Evolutionary conservation across 2,113 vertebrate species (phyloP), one percentile per base, ranked within the genome.

Genomic region (Budorcas taxicolor): DNA sequence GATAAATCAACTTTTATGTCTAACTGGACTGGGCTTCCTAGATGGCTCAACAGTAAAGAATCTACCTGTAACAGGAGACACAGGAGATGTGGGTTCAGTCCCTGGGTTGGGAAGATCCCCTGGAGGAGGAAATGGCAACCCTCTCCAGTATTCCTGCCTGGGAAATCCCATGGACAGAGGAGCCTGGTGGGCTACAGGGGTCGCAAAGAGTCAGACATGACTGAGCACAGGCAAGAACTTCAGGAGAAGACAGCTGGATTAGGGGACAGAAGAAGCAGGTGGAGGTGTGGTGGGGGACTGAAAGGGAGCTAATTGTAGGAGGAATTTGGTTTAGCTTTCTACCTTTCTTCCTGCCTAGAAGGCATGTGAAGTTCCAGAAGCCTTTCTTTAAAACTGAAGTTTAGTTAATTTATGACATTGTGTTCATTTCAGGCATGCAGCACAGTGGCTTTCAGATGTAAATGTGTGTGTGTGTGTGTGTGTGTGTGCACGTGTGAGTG

Each of bases 401-500:
- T 8, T 4, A 82, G 50, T 53, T 82, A n/a, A 53, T 82, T n/a
- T 14, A 82, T 33, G 23, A 23, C 31, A 21, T 14, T n/a, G 50
- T 53, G 2, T 82, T 53, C 21, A 12, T 53, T 82, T 53, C 50
- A 53, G 50, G 6, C 33, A 12, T 15, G 23, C 6, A 53, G 50
- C 80, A 14, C 2, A 23, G 80, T 36, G 80, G 21, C 21, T 50
- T 81, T 82, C 11, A 0, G 50, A n/a, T 36, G 19, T 82, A 4
- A 13, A 4, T 52, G 47, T n/a, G 16, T 33, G 1, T 47, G 7
- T n/a, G 62, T 19, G 64, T 19, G 33, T 5, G 7, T 4, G 3
- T 16, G 16, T 8, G 47, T 12, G n/a, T 13, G 19, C 6, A 2
- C 7, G 19, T 45, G 13, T 17, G 13, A 15, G 0, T 19, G 4